phyloP scores from a whole-genome alignment of 2,888 invertebrate genomes.

The Candidula unifasciata region DNA sequence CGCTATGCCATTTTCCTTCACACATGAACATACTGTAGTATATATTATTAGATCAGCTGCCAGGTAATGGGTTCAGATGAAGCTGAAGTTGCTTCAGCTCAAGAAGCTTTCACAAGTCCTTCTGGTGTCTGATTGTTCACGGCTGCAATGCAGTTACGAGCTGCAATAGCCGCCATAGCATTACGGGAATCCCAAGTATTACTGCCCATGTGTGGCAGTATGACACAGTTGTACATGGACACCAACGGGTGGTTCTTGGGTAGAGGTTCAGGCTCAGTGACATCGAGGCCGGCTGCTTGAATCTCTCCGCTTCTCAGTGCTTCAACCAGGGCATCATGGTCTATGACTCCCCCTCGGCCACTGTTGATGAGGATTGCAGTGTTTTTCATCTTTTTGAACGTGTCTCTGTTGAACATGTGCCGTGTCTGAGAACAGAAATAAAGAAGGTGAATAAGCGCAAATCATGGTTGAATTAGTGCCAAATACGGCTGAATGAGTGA shows the following conservation, averaged over 20 bases:
- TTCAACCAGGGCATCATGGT: slow-evolving; percentile 87
- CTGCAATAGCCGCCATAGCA: slow-evolving; percentile 87
- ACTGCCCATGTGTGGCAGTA: slow-evolving; percentile 92
- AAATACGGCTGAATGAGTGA: no score
- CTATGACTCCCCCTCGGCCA: slow-evolving; percentile 82
- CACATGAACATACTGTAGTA: no score
- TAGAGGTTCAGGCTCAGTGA: slow-evolving; percentile 92
- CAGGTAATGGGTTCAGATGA: no score
- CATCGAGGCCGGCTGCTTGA: slow-evolving; percentile 91
- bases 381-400: slow-evolving; percentile 91
- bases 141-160: slow-evolving; percentile 87
- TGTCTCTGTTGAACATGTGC: slow-evolving; percentile 83
- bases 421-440: slow-evolving; percentile 27
- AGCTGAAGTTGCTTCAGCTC: no score
- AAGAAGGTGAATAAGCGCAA: background rate
- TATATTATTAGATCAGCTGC: no score
- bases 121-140: slow-evolving; percentile 82
- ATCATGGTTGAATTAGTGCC: background rate
- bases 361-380: slow-evolving; percentile 92
- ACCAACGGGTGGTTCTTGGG: slow-evolving; percentile 87
- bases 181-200: slow-evolving; percentile 87
- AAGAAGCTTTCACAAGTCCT: slow-evolving; percentile 49
- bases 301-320: slow-evolving; percentile 86
- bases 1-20: no score
- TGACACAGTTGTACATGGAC: slow-evolving; percentile 87